Evolutionary conservation across 2,797 vertebrate species (phyloP).

Genomic region (Anolis apletophallus): DNA sequence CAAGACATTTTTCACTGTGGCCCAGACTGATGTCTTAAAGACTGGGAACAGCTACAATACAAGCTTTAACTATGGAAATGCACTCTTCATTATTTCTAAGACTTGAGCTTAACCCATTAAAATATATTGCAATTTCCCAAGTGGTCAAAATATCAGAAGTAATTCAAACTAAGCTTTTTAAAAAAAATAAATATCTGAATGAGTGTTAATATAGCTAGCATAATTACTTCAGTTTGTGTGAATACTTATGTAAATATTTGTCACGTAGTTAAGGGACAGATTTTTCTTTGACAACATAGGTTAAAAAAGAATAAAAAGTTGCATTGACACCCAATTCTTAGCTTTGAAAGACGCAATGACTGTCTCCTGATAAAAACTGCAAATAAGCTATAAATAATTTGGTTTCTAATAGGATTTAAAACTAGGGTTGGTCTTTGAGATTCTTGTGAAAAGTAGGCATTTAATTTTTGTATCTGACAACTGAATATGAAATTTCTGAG

Average conservation of each 20-base stretch:
- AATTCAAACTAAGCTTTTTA: too few relatives aligned
- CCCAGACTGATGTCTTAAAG: too few relatives aligned
- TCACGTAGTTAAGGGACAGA: not conserved
- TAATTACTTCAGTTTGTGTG: not conserved
- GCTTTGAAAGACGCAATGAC: not conserved
- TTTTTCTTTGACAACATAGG: not conserved
- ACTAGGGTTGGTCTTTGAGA: not conserved
- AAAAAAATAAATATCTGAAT: too few relatives aligned
- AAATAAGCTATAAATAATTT: not conserved
- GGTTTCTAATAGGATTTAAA: not conserved
- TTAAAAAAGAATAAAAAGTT: constrained; percentile 1
- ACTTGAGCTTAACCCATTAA: too few relatives aligned
- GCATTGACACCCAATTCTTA: not conserved
- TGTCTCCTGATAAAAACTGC: not conserved
- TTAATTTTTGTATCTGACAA: not conserved
- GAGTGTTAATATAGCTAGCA: not conserved
- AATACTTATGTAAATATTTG: not conserved
- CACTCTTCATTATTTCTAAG: too few relatives aligned
- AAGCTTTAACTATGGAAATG: too few relatives aligned
- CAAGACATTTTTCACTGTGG: too few relatives aligned
- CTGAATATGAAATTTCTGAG: not conserved
- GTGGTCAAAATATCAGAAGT: too few relatives aligned
- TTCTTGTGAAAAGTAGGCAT: not conserved
- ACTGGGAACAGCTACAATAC: too few relatives aligned
- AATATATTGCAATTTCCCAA: too few relatives aligned